Conservation (phyloP, 2,797 vertebrate species). For the Acrocephalus scirpaceus region DNA sequence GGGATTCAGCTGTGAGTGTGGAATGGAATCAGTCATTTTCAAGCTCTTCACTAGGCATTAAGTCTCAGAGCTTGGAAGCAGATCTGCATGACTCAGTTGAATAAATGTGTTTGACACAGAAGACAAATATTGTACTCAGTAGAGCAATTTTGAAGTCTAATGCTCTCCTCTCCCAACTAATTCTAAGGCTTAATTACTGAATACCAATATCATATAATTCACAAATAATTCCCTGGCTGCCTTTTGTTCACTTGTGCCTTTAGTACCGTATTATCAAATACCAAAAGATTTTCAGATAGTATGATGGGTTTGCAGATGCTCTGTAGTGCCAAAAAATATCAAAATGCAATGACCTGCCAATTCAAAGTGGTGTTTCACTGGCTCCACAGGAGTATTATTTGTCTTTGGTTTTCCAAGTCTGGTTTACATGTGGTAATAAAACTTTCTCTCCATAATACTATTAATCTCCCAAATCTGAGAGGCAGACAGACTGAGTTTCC, state of each 20-base stretch:
- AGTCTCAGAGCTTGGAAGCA: constrained; percentile 33
- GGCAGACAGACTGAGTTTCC: not conserved
- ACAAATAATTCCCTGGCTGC: constrained; percentile 64
- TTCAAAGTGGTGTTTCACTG: not conserved
- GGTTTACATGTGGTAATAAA: constrained; percentile 35
- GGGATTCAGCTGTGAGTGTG: not conserved
- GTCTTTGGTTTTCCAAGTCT: not conserved
- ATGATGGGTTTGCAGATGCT: constrained; percentile 2
- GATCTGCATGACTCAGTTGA: constrained; percentile 47
- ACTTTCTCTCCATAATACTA: not conserved
- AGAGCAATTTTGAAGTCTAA: constrained; percentile 64
- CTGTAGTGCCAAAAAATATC: constrained; percentile 9
- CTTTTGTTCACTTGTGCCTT: constrained; percentile 56
- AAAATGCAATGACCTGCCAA: not conserved
- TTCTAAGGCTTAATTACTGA: constrained; percentile 66
- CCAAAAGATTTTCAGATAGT: constrained; percentile 19
- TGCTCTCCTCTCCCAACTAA: constrained; percentile 52
- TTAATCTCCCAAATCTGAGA: constrained; percentile 9
- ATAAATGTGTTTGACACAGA: constrained; percentile 64
- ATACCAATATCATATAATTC: constrained; percentile 58
- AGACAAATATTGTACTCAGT: constrained; percentile 62
- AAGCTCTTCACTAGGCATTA: constrained; percentile 14
- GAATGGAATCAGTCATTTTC: constrained; percentile 34
- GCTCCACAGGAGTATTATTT: not conserved
- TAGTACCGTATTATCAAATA: not conserved